Conservation (phyloP, 2,888 invertebrate species). For the Melieria crassipennis region DNA sequence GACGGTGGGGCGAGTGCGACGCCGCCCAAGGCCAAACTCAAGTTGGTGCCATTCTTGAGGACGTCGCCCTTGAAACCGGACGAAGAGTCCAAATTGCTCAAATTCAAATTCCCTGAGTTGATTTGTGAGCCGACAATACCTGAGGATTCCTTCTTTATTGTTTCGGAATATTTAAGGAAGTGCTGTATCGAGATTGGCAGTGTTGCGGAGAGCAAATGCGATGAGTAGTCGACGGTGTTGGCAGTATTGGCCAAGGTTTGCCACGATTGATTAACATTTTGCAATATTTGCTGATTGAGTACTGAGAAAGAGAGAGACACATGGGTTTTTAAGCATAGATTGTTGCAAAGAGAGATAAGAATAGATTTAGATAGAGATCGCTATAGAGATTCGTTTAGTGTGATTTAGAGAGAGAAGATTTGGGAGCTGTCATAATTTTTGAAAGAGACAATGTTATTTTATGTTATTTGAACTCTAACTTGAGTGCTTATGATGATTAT, state of each 20-base stretch:
- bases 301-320: conserved; percentile 47
- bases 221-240: conserved; percentile 66
- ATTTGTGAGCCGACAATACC: conserved; percentile 60
- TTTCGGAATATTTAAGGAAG: conserved; percentile 67
- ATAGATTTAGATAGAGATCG: too few species aligned
- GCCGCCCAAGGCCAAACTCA: conserved; percentile 64
- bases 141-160: conserved; percentile 66
- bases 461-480: too few species aligned
- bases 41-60: conserved; percentile 64
- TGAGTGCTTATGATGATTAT: too few species aligned
- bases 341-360: too few species aligned
- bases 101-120: conserved; percentile 62
- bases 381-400: too few species aligned
- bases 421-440: too few species aligned
- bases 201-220: conserved; percentile 66
- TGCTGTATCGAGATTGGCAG: conserved; percentile 67
- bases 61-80: conserved; percentile 63
- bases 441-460: too few species aligned
- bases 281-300: conserved; percentile 66
- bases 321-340: too few species aligned
- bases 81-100: conserved; percentile 56
- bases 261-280: conserved; percentile 67
- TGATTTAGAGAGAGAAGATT: too few species aligned
- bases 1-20: conserved; percentile 56
- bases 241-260: conserved; percentile 66